phyloP scores from a whole-genome alignment of 2,888 invertebrate genomes.

The Caenorhabditis imperialis region DNA sequence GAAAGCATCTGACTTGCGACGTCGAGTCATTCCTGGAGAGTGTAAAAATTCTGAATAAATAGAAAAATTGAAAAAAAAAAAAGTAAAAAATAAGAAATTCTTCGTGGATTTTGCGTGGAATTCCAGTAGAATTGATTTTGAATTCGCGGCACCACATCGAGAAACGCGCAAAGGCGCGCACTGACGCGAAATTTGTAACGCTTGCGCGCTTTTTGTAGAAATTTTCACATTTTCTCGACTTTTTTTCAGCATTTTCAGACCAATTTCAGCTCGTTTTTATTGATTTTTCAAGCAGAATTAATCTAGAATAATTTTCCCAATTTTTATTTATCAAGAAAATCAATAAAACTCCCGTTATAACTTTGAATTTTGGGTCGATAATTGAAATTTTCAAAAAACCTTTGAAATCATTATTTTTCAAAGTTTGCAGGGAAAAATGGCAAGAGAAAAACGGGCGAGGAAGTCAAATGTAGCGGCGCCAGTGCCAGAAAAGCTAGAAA shows the following conservation, averaged over 20 bases:
- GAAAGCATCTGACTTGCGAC: no score
- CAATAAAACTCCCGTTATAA: neutral
- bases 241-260: neutral
- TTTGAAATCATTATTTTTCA: no score
- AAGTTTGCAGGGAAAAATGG: slow-evolving; percentile 42
- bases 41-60: neutral
- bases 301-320: neutral
- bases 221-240: slow-evolving; percentile 13
- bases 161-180: neutral
- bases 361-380: neutral
- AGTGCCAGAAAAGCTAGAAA: neutral
- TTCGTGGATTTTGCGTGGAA: no score
- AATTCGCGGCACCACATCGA: slow-evolving; percentile 10
- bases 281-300: neutral
- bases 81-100: neutral
- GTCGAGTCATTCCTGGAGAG: no score
- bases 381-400: neutral
- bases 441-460: slow-evolving; percentile 25
- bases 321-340: no score
- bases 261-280: slow-evolving; percentile 10
- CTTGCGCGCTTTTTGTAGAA: slow-evolving; percentile 22
- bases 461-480: slow-evolving; percentile 21
- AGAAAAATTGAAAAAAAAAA: slow-evolving; percentile 1
- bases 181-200: slow-evolving; percentile 12
- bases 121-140: neutral